Percentiles rank a stretch among this genome's conserved stretches.
Evolutionary conservation across 2,113 vertebrate genomes (phyloP).

Genomic region (Mirounga angustirostris): DNA sequence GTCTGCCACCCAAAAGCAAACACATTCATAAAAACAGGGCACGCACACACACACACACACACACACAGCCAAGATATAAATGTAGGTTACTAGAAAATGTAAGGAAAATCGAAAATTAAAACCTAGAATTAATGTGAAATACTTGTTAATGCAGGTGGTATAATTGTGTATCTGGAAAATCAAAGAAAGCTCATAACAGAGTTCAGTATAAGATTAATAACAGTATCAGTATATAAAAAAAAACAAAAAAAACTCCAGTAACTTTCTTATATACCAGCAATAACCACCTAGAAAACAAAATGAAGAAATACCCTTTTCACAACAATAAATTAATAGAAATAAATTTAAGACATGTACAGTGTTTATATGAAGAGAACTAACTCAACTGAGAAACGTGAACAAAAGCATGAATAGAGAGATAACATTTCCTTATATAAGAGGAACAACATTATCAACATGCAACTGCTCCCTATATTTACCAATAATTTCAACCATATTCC

Average conservation of each 20-base stretch:
- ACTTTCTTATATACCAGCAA: not conserved
- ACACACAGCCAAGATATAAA: not conserved
- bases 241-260: not conserved
- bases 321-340: not conserved
- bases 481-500: not conserved
- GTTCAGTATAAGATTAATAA: not conserved
- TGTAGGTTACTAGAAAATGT: not conserved
- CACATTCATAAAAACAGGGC: not conserved
- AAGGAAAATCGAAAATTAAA: slow-evolving; percentile 38
- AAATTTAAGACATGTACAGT: not conserved
- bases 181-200: not conserved
- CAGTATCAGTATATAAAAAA: not conserved
- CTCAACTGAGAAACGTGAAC: not conserved
- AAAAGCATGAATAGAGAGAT: not conserved
- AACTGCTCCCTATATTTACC: not conserved
- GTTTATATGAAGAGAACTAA: not conserved
- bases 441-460: not conserved
- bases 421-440: not conserved
- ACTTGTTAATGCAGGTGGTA: not conserved
- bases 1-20: not conserved
- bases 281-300: not conserved
- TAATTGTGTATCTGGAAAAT: not conserved
- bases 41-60: not conserved
- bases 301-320: not conserved
- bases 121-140: not conserved